Evolutionary conservation across 2,888 invertebrate genomes (phyloP).

Genomic region (Geotrupes spiniger): DNA sequence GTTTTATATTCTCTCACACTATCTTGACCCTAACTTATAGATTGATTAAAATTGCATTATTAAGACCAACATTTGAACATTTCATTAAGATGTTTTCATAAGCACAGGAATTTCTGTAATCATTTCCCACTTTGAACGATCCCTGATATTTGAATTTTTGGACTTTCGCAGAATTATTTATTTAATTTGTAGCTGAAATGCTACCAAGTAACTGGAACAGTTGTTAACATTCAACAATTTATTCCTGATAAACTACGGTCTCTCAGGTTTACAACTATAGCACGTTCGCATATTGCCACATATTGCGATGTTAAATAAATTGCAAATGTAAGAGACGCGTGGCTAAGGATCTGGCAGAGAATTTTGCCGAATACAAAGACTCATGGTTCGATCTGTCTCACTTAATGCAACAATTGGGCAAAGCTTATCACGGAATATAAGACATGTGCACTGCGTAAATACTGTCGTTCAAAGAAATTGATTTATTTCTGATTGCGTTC

Average conservation of each 20-base stretch:
- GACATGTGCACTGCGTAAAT: conserved; percentile 73
- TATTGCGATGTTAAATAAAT: conserved; percentile 67
- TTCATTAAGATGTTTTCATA: no score
- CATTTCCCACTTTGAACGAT: no score
- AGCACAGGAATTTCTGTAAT: no score
- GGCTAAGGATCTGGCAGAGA: conserved; percentile 62
- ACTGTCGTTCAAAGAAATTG: conserved; percentile 68
- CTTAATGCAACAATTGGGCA: conserved; percentile 74
- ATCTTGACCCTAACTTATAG: no score
- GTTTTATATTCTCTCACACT: no score
- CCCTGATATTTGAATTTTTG: no score
- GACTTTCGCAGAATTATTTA: not conserved
- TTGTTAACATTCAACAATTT: conserved; percentile 66
- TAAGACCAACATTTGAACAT: no score
- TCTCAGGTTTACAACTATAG: conserved; percentile 70
- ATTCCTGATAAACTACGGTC: conserved; percentile 60
- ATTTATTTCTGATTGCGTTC: conserved; percentile 66
- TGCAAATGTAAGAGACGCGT: conserved; percentile 47
- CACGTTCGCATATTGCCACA: conserved; percentile 72
- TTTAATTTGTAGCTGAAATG: conserved; percentile 57
- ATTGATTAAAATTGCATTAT: no score
- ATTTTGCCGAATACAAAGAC: conserved; percentile 65
- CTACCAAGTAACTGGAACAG: conserved; percentile 59
- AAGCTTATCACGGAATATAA: conserved; percentile 75
- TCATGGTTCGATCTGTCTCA: conserved; percentile 71